Evolutionary conservation across 2,113 vertebrate genomes (phyloP), one percentile per base, ranked within the genome.

Genomic region (Chamaea fasciata): DNA sequence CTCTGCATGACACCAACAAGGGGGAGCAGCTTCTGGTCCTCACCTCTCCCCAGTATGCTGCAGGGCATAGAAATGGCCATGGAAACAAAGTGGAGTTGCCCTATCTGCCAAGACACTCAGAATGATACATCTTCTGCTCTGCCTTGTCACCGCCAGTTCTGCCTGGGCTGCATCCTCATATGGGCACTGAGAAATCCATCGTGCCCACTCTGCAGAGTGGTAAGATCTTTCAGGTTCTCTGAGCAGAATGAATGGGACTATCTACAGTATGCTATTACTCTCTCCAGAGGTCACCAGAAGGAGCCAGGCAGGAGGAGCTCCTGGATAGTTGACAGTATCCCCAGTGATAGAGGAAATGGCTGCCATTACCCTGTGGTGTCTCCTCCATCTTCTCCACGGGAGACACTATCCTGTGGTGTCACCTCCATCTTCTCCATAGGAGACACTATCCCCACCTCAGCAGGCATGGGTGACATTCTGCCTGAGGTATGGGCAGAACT

Each of bases 31-130:
- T 71, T 26, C 31, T 44, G 26, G 31, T 44, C 67, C 37, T 53
- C 47, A 37, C 16, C 33, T 53, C 39, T 37, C 7, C 47, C 13
- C 26, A 37, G 1, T 0, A 1, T 53, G 27, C 56, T 31, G 16
- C 37, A 83, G 39, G 47, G 17, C 13, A 44, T 22, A 37, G 57
- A 73, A 63, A 53, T 37, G 16, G 33, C 21, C 39, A 53, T 37
- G 27, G 47, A 53, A 31, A 46, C 39, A 73, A 83, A 37, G 17
- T 33, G 39, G 47, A 53, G 9, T 37, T 53, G 57, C 17, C 47
- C 57, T 31, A 11, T 73, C 33, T 83, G 39, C 27, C 68, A 41
- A 33, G 27, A 22, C 22, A 46, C 17, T 37, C 81, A 63, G 47
- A 63, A 53, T 73, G 17, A 35, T 33, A 37, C 0, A 0, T 39